Conservation (phyloP, 2,113 vertebrate genomes). For the Acanthochromis polyacanthus region DNA sequence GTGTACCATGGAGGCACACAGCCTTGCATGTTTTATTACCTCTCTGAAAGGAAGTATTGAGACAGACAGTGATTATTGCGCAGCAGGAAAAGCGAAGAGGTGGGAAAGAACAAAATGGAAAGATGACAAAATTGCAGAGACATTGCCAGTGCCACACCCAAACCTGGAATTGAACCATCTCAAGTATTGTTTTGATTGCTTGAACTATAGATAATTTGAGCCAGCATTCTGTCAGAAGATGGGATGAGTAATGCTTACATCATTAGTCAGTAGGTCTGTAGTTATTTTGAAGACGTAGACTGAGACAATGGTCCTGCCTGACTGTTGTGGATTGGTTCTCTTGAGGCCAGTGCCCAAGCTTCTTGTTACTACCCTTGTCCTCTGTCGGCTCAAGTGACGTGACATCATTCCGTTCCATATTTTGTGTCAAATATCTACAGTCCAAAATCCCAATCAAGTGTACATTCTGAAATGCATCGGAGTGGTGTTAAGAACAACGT, state of each 20-base stretch:
- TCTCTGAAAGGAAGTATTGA: slow-evolving; percentile 54
- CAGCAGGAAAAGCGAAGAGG: slow-evolving; percentile 12
- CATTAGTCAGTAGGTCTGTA: slow-evolving; percentile 37
- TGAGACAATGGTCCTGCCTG: slow-evolving; percentile 9
- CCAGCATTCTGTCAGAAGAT: slow-evolving; percentile 36
- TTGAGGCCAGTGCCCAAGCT: slow-evolving; percentile 10
- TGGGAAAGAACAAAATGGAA: slow-evolving; percentile 53
- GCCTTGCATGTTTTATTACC: slow-evolving; percentile 64
- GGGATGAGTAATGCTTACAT: slow-evolving; percentile 49
- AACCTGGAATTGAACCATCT: slow-evolving; percentile 36
- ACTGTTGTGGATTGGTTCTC: slow-evolving; percentile 39
- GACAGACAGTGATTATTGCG: slow-evolving; percentile 46
- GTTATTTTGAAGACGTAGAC: slow-evolving; percentile 39
- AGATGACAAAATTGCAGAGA: slow-evolving; percentile 53
- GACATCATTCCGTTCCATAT: slow-evolving; percentile 39
- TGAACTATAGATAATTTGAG: slow-evolving; percentile 55
- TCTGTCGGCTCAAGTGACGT: slow-evolving; percentile 44
- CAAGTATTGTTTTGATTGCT: slow-evolving; percentile 48
- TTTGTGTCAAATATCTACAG: slow-evolving; percentile 19
- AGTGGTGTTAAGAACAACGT: background rate
- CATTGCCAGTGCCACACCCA: slow-evolving; percentile 24
- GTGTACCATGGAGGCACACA: slow-evolving; percentile 53
- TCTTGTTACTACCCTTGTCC: slow-evolving; percentile 31
- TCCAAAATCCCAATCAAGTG: background rate
- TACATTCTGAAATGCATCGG: slow-evolving; percentile 2